Conservation (phyloP, 2,113 vertebrate species). For the Cephalopterus ornatus region DNA sequence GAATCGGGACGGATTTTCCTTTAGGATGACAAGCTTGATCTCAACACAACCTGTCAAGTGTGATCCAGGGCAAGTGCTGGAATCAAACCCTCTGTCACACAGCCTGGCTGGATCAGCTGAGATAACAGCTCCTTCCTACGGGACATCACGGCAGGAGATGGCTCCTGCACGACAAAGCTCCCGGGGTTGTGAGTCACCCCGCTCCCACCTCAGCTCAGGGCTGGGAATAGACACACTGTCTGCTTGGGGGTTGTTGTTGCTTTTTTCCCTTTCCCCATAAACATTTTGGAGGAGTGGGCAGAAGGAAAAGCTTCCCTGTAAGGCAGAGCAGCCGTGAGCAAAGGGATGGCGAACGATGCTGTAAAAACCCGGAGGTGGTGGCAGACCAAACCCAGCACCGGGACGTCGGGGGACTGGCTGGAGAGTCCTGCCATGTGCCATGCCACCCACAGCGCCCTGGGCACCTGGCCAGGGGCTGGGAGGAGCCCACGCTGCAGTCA, state of each 20-base stretch:
- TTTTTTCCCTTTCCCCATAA: not conserved
- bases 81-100: not conserved
- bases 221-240: not conserved
- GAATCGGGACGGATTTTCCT: not conserved
- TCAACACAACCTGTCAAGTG: not conserved
- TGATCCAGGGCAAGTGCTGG: not conserved
- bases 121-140: not conserved
- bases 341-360: not conserved
- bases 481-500: rapidly evolving
- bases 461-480: rapidly evolving
- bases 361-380: rapidly evolving
- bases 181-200: rapidly evolving
- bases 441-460: rapidly evolving
- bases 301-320: rapidly evolving
- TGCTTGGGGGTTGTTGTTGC: not conserved
- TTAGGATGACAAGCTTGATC: not conserved
- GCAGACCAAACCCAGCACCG: not conserved
- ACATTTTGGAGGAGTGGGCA: not conserved
- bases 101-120: not conserved
- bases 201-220: not conserved
- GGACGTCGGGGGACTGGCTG: rapidly evolving
- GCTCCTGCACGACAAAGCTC: not conserved
- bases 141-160: not conserved
- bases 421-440: rapidly evolving
- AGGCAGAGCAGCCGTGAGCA: not conserved